Evolutionary conservation across 2,888 invertebrate species (phyloP), one percentile per base, ranked within the genome.

Genomic region (Protodeltote pygarga): DNA sequence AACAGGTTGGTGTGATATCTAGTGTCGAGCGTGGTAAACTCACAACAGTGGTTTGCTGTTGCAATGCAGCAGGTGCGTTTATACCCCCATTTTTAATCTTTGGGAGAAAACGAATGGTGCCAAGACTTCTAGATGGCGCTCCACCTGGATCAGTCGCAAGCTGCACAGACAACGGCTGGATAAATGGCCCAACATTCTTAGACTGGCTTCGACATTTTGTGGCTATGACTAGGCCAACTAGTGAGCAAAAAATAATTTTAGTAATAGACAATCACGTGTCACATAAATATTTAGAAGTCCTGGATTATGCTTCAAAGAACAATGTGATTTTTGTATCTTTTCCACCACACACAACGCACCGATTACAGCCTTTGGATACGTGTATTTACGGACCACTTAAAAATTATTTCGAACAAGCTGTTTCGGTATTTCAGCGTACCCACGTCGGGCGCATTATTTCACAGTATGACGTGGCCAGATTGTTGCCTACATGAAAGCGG

Each of bases 271-370:
- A 50, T 21, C 53, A 62, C 27, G 51, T 37, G 25, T 53, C 50
- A 3, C 62, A 62, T 15, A 65, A 55, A 32, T 35, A 52, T 48
- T 16, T 48, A 5, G 23, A 34, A 50, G 62, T 39, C 11, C 24
- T 63, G 13, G 55, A 68, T n/a, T 54, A 13, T 24, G 61, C 57
- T 5, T 52, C 52, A 5, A 32, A 57, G 11, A 61, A 64, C 28
- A 17, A 62, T 47, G 55, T 64, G 1, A 48, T 55, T 34, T 57
- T 63, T 50, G 29, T 65, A 16, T 59, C 66, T 33, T 28, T 59
- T 15, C 37, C 61, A 29, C 61, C 55, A 28, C 61, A 64, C 19
- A 59, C 61, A 2, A 55, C 57, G 8, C 60, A 65, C 23, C 29
- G 39, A 11, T 42, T 54, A 32, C 51, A 60, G 21, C 57, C 61